Evolutionary conservation across 2,797 vertebrate species (phyloP).

Genomic region (Mionectes olivaceus): DNA sequence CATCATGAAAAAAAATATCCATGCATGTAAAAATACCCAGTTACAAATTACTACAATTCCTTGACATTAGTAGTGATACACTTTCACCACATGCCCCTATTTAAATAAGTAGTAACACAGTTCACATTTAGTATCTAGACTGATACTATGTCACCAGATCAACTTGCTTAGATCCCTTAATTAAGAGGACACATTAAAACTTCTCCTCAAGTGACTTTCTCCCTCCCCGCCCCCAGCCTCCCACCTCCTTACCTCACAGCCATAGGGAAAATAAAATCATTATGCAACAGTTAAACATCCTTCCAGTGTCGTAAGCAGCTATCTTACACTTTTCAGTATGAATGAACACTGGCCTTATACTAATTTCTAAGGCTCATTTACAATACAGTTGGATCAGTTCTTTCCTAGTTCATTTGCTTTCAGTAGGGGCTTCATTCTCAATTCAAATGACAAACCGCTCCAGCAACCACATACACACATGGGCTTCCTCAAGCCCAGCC

Average conservation of each 20-base stretch:
- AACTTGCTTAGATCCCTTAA: background rate
- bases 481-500: background rate
- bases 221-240: rapidly evolving
- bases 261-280: background rate
- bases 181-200: background rate
- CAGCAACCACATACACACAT: background rate
- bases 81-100: background rate
- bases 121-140: background rate
- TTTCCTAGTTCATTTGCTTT: constrained; percentile 22
- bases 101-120: background rate
- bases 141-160: background rate
- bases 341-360: background rate
- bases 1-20: background rate
- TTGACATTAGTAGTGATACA: background rate
- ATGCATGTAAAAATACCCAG: background rate
- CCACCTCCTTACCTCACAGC: background rate
- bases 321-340: background rate
- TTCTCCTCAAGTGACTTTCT: background rate
- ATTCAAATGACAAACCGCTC: background rate
- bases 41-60: background rate
- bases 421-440: background rate
- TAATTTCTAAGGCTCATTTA: constrained; percentile 14
- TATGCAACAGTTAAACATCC: background rate
- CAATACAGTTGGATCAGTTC: background rate
- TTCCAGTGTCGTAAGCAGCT: background rate